Conservation (phyloP, 2,113 vertebrate genomes). For the Leuciscus idus region DNA sequence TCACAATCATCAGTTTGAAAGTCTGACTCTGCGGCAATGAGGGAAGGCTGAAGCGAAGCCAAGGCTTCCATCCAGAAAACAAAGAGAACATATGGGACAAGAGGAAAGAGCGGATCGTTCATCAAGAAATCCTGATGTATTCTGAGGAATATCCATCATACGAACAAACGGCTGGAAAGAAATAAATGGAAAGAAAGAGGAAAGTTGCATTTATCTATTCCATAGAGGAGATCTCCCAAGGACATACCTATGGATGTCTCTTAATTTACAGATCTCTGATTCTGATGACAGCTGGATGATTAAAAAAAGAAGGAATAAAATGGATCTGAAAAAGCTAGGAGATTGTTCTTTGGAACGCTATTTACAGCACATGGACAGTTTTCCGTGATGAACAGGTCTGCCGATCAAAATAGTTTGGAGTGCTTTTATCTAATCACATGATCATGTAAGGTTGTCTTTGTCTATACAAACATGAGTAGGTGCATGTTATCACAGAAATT, state of each 20-base stretch:
- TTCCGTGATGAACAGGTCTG: neutral
- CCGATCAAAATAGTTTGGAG: neutral
- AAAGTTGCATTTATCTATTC: constrained; percentile 14
- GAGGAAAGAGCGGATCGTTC: constrained; percentile 40
- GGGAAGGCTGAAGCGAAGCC: constrained; percentile 45
- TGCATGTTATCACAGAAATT: neutral
- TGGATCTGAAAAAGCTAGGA: neutral
- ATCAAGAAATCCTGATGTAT: constrained; percentile 55
- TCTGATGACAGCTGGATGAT: constrained; percentile 5
- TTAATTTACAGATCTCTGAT: neutral
- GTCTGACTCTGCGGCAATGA: constrained; percentile 10
- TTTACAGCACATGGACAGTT: neutral
- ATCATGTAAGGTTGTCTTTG: neutral
- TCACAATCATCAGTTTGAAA: constrained; percentile 8
- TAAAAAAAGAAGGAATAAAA: neutral
- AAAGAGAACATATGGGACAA: constrained; percentile 55
- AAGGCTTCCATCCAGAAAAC: constrained; percentile 39
- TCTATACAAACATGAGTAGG: neutral
- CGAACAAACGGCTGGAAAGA: constrained; percentile 9
- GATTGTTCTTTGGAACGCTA: neutral
- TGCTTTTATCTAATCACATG: neutral
- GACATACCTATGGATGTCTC: neutral
- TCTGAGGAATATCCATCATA: constrained; percentile 49
- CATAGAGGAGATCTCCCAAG: constrained; percentile 2
- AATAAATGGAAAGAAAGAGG: constrained; percentile 17